Conservation (phyloP, 2,113 vertebrate species). For the Terrapene triunguis region DNA sequence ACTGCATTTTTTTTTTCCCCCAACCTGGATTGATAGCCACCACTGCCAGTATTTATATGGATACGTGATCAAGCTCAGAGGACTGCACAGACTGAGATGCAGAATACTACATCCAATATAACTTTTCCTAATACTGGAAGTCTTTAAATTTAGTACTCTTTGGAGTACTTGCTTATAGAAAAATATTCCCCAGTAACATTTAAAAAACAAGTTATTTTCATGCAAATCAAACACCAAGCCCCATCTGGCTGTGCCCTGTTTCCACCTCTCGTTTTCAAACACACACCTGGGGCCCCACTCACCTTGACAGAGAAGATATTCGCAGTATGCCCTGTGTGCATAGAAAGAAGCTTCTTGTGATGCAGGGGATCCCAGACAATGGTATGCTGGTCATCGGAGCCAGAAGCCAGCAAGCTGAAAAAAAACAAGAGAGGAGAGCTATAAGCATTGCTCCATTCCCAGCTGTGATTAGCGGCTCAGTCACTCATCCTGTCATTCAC, state of each 20-base stretch:
- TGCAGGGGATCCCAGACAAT: slow-evolving; percentile 98
- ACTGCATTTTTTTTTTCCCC: not conserved
- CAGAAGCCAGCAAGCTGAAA: slow-evolving; percentile 93
- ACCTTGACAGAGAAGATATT: slow-evolving; percentile 99
- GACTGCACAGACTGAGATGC: not conserved
- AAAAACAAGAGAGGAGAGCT: slow-evolving; percentile 28
- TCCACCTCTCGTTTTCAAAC: not conserved
- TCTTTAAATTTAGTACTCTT: not conserved
- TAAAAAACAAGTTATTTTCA: not conserved
- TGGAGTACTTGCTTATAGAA: not conserved
- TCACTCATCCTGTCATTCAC: not conserved
- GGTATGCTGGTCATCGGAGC: slow-evolving; percentile 97
- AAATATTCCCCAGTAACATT: not conserved
- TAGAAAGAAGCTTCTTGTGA: slow-evolving; percentile 96
- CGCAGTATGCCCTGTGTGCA: slow-evolving; percentile 98
- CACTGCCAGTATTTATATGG: not conserved
- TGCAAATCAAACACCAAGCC: not conserved
- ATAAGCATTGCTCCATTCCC: not conserved
- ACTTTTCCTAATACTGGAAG: not conserved
- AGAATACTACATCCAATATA: not conserved
- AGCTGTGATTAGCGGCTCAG: not conserved
- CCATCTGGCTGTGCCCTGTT: not conserved
- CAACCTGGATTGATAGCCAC: not conserved
- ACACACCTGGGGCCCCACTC: not conserved
- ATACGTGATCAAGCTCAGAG: not conserved